Base-by-base conservation (phyloP, 2,888 invertebrate species). In the Marasmarcha lunaedactyla region DNA sequence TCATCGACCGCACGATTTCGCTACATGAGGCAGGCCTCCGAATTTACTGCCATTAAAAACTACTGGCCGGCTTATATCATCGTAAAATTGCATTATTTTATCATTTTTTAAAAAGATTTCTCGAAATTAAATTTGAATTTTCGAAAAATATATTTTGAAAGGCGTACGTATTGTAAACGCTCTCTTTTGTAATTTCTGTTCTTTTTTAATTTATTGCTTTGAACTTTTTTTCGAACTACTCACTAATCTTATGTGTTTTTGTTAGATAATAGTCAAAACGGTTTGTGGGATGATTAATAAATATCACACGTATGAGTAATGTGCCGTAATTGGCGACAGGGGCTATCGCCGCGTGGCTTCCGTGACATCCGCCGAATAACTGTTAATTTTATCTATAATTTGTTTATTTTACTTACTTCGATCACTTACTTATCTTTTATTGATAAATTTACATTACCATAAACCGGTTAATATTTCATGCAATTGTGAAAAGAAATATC, bases 331-430 rank as follows among this genome's bases (percentile, higher is more conserved):
- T 74, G 79, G 77, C 52, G 60, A 63, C 73, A 65, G 63, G 63
- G 64, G 69, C 69, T 73, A 73, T 77, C 73, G 67, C 59, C 2
- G 62, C 69, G 63, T 64, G 68, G 57, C 61, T 12, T 12, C 12
- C 78, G 77, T 78, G 79, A 78, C 77, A 78, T 78, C 79, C 79
- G 79, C 59, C 51, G 48, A 45, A 52, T 72, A 71, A 74, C 76
- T 65, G 76, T 72, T 53, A 57, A 58, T 36, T 33, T 39, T 54
- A 46, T 55, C 64, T 63, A 64, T 59, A 50, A 53, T 49, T 35
- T 39, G 38, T 38, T 30, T 40, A 33, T 35, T 33, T 25, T 34
- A 14, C 36, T 35, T 38, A 13, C 34, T 39, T 44, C 39, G n/a
- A 44, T 40, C 20, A 40, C 27, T 27, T 42, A 34, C 30, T n/a